phyloP scores from a whole-genome alignment of 2,797 vertebrate species.

The Ciconia nigra region DNA sequence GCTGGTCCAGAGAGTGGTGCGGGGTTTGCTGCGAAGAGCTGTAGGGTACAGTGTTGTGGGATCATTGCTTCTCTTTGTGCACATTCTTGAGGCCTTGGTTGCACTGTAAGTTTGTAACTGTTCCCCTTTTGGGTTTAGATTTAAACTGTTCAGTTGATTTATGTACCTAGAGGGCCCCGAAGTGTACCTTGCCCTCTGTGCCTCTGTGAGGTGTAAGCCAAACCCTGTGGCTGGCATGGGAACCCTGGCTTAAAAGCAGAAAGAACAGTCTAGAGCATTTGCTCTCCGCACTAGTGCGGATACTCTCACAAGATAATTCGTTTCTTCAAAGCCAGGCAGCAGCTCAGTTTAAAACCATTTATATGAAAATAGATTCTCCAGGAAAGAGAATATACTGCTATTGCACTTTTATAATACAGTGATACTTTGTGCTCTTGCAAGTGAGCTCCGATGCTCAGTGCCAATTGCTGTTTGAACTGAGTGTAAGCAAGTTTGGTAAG shows the following conservation, averaged over 20 bases:
- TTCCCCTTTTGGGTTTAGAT: not conserved
- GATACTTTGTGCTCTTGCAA: not conserved
- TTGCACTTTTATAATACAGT: not conserved
- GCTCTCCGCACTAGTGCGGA: not conserved
- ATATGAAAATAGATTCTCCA: not conserved
- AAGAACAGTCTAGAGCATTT: not conserved
- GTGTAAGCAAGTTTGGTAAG: not conserved
- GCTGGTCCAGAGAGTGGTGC: fast-evolving
- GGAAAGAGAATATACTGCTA: not conserved
- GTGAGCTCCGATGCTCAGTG: not conserved
- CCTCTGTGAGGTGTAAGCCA: not conserved
- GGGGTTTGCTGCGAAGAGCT: not conserved
- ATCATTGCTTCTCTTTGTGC: not conserved
- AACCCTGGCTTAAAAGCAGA: not conserved
- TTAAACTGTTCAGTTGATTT: not conserved
- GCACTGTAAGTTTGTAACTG: not conserved
- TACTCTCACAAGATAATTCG: not conserved
- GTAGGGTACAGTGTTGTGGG: not conserved
- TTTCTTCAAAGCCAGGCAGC: not conserved
- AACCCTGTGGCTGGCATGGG: not conserved
- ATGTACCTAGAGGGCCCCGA: not conserved
- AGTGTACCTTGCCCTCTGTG: not conserved
- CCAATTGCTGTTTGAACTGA: not conserved
- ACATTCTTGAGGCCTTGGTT: not conserved
- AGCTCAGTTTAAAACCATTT: not conserved